Base-by-base conservation (phyloP, 2,888 invertebrate species). In the Neoaliturus tenellus region DNA sequence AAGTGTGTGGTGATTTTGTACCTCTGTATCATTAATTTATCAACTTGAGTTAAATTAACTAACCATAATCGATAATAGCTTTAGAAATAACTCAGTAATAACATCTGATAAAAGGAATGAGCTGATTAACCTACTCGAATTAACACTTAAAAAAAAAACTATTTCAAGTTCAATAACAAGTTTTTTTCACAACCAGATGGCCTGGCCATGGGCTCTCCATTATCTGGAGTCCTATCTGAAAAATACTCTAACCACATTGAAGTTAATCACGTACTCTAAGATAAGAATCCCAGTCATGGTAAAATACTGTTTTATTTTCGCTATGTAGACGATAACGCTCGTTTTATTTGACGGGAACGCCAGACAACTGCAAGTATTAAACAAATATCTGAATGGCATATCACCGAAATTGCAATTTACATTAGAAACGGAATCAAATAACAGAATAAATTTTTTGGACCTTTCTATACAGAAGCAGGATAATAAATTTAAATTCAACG, bases 191-290 rank as follows among this genome's bases (percentile, higher is more conserved):
- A 71, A 39, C 35, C 35, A 23, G 41, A 35, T 33, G 71, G 71
- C 10, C 12, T 33, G 25, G 71, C 71, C 3, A 71, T 71, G 71
- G 71, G 35, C 20, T 71, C 71, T 12, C 71, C 71, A 14, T 35
- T 71, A 71, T 71, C 71, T 23, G 71, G 71, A 8, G n/a, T 71
- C 35, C 14, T 71, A n/a, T 35, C 31, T 39, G 71, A 71, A 17
- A 31, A 39, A 31, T 31, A 20, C n/a, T n/a, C 39, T 10, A 71
- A 71, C n/a, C 71, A 71, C 23, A 71, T 71, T 1, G 71, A 71
- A 39, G 39, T 6, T 41, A 28, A 71, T 1, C 20, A 71, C 25
- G 39, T 71, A 33, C 23, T 71, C 10, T 41, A n/a, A 17, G 33
- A 71, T n/a, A 71, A 35, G 0, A 71, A 71, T n/a, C 71, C 35